These are phyloP conservation scores for Adineta ricciae DNA, from an alignment of 2,888 invertebrate genomes.

Conservation along the genomic window DNA sequence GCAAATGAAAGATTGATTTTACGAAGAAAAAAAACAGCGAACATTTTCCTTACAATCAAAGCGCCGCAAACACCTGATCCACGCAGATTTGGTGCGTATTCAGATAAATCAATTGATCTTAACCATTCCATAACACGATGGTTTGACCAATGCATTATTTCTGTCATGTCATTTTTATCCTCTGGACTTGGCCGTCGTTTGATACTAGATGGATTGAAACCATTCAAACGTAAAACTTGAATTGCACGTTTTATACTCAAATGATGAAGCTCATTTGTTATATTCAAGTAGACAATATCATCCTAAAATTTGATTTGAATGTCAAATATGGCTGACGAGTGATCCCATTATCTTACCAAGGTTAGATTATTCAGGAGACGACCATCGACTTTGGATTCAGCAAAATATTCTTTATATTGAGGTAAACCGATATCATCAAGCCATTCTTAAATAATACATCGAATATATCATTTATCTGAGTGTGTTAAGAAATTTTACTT, in stretches of 20 bases:
- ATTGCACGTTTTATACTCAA: conserved; percentile 67
- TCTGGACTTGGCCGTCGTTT: conserved; percentile 58
- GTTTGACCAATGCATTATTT: conserved; percentile 61
- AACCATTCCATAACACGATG: conserved; percentile 98
- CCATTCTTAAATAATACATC: conserved; percentile 65
- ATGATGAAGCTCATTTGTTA: conserved; percentile 79
- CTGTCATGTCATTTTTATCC: conserved; percentile 37
- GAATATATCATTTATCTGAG: too few species aligned
- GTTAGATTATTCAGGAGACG: conserved; percentile 78
- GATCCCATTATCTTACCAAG: conserved; percentile 55
- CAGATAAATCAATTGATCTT: conserved; percentile 83
- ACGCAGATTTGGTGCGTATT: conserved; percentile 90
- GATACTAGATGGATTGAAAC: conserved; percentile 71
- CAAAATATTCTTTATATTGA: conserved; percentile 81
- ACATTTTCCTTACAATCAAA: conserved; percentile 62
- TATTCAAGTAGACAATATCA: conserved; percentile 62
- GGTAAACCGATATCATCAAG: conserved; percentile 90
- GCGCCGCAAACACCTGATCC: conserved; percentile 88
- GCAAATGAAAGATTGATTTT: too few species aligned
- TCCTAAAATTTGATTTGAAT: conserved; percentile 43
- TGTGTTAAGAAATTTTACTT: too few species aligned
- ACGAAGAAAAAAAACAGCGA: too few species aligned
- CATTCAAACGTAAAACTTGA: conserved; percentile 67
- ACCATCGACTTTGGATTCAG: conserved; percentile 70
- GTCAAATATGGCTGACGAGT: neutral